These are phyloP conservation scores for Telenomus remus DNA, from an alignment of 1,140 invertebrate species.

Conservation along the genomic window DNA sequence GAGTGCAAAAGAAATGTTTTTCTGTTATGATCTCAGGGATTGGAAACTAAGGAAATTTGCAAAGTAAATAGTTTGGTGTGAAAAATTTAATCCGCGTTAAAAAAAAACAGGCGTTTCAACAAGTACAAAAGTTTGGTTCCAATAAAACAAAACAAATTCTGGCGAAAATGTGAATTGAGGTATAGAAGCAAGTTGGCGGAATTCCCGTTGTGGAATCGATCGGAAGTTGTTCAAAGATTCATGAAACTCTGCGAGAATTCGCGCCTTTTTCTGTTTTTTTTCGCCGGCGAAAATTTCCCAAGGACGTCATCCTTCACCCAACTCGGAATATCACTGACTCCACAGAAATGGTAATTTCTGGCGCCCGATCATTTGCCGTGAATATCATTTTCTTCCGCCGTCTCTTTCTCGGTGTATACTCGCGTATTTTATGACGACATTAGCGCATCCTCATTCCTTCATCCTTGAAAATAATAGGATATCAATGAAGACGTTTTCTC, in stretches of 20 bases:
- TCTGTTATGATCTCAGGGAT: too few species aligned
- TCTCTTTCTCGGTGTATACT: constrained; percentile 18
- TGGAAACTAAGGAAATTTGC: too few species aligned
- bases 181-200: constrained; percentile 39
- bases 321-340: constrained; percentile 32
- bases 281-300: constrained; percentile 38
- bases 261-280: constrained; percentile 38
- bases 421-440: constrained; percentile 45
- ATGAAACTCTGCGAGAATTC: constrained; percentile 38
- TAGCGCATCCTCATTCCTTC: constrained; percentile 40
- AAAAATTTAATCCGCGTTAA: too few species aligned
- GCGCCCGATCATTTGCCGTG: constrained; percentile 40
- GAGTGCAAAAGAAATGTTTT: too few species aligned
- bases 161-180: constrained; percentile 44
- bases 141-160: constrained; percentile 37
- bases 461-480: constrained; percentile 42
- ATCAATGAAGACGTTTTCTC: constrained; percentile 35
- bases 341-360: constrained; percentile 47
- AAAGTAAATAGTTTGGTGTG: too few species aligned
- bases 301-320: constrained; percentile 50
- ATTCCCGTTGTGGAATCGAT: constrained; percentile 52
- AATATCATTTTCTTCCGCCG: constrained; percentile 35
- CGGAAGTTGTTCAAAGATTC: constrained; percentile 57
- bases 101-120: constrained; percentile 17
- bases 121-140: constrained; percentile 33